These are phyloP conservation scores for Xenopus laevis DNA, from an alignment of 2,113 vertebrate species.

Conservation along the genomic window DNA sequence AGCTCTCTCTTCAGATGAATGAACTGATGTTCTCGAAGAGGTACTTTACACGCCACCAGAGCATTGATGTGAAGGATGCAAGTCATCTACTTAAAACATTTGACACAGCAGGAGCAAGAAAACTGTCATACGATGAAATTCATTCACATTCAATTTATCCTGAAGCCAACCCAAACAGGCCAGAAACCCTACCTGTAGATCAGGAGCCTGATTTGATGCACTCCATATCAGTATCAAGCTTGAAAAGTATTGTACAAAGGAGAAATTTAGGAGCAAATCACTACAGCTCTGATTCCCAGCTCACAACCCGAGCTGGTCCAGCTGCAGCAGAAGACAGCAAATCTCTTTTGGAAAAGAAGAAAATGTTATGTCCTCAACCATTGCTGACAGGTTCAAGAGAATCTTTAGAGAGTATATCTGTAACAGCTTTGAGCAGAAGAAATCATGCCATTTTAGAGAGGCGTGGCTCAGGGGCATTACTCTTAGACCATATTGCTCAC, in stretches of 20 bases:
- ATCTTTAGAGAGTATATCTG: slow-evolving; percentile 59
- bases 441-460: slow-evolving; percentile 62
- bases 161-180: slow-evolving; percentile 63
- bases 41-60: slow-evolving; percentile 68
- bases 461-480: slow-evolving; percentile 67
- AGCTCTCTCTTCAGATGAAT: slow-evolving; percentile 62
- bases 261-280: slow-evolving; percentile 74
- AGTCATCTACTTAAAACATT: slow-evolving; percentile 64
- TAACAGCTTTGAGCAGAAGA: slow-evolving; percentile 54
- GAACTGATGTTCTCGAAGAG: slow-evolving; percentile 56
- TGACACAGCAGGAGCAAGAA: slow-evolving; percentile 64
- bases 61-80: slow-evolving; percentile 74
- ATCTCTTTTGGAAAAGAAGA: slow-evolving; percentile 66
- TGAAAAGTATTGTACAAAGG: slow-evolving; percentile 72
- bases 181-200: slow-evolving; percentile 52
- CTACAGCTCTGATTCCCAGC: slow-evolving; percentile 82
- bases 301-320: slow-evolving; percentile 54
- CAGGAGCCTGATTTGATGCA: slow-evolving; percentile 63
- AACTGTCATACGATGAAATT: slow-evolving; percentile 72
- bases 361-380: slow-evolving; percentile 64
- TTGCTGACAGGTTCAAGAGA: slow-evolving; percentile 68
- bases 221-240: slow-evolving; percentile 69
- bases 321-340: slow-evolving; percentile 52
- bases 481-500: slow-evolving; percentile 67
- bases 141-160: slow-evolving; percentile 61